Evolutionary conservation across 2,797 vertebrate species (phyloP).

Genomic region (Denticeps clupeoides): DNA sequence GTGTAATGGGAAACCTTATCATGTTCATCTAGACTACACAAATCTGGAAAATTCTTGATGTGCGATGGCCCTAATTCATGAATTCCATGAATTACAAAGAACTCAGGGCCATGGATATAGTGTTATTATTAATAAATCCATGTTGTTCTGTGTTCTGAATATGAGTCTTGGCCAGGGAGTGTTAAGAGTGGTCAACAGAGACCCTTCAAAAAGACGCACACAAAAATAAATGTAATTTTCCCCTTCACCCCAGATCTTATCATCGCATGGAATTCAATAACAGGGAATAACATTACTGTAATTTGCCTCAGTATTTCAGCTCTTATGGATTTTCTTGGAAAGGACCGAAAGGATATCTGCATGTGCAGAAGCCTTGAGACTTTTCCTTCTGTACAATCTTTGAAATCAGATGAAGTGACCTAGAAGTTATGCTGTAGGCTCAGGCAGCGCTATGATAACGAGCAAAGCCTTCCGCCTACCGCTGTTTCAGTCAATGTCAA

Average conservation of each 20-base stretch:
- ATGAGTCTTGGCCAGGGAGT: too few relatives aligned
- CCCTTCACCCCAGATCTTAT: too few relatives aligned
- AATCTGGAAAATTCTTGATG: background rate
- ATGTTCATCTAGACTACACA: constrained; percentile 1
- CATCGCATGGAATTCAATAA: constrained; percentile 5
- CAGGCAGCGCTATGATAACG: constrained; percentile 4
- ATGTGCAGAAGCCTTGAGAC: constrained; percentile 11
- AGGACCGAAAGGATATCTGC: constrained; percentile 15
- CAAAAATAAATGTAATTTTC: too few relatives aligned
- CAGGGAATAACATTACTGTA: constrained; percentile 8
- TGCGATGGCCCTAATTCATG: too few relatives aligned
- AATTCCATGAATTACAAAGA: too few relatives aligned
- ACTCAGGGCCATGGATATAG: too few relatives aligned
- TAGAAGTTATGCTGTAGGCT: constrained; percentile 17
- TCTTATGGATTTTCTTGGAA: constrained; percentile 25
- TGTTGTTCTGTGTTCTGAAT: too few relatives aligned
- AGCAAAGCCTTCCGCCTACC: constrained; percentile 1
- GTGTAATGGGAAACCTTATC: too few relatives aligned
- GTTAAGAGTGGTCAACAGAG: too few relatives aligned
- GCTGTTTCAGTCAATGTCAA: constrained; percentile 8
- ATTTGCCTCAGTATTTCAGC: constrained; percentile 17
- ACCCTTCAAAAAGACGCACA: too few relatives aligned
- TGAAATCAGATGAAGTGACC: constrained; percentile 13
- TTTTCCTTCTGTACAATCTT: constrained; percentile 10
- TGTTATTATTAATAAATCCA: too few relatives aligned